Base-by-base conservation (phyloP, 2,888 invertebrate species). In the Junonia oenone region DNA sequence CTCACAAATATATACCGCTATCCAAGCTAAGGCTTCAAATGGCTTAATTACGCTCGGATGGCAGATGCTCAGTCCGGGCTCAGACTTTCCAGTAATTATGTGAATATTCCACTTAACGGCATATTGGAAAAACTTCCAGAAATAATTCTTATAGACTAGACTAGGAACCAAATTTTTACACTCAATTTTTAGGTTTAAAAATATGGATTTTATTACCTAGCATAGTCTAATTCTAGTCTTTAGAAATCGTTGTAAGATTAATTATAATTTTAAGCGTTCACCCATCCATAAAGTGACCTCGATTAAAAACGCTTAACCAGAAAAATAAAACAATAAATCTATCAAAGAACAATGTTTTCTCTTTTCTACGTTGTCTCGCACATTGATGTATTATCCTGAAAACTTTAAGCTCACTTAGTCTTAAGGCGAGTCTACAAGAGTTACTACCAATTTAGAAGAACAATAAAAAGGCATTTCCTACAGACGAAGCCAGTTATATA, bases 391-490 rank as follows among this genome's bases (percentile, higher is more conserved):
- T 38, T 50, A 49, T 45, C 31, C 43, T 31, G 26, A 15, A 19
- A 37, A 35, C 50, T 45, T 19, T 35, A 45, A 51, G 56, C 57
- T 62, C 54, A 56, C 60, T 63, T 54, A 55, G 60, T 55, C 59
- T 59, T 59, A 60, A 40, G 38, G 19, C 62, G 57, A 66, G 58
- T 59, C 59, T 59, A 61, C 59, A 62, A 62, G 63, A 68, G 64
- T 67, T 66, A 68, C 59, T 62, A 64, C 63, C 64, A 66, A 68
- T 69, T 67, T 64, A 64, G 62, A 58, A 57, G 45, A 40, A 63
- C 63, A 68, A 60, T 68, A 69, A 69, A 68, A 68, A 64, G 63
- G 62, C 65, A 67, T 67, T 63, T 59, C 56, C 54, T 60, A 62
- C 58, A 49, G 52, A 55, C 19, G 19, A 17, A 63, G 64, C 55